Base-by-base conservation (phyloP, 2,113 vertebrate genomes). In the Machaerirhynchus nigripectus region DNA sequence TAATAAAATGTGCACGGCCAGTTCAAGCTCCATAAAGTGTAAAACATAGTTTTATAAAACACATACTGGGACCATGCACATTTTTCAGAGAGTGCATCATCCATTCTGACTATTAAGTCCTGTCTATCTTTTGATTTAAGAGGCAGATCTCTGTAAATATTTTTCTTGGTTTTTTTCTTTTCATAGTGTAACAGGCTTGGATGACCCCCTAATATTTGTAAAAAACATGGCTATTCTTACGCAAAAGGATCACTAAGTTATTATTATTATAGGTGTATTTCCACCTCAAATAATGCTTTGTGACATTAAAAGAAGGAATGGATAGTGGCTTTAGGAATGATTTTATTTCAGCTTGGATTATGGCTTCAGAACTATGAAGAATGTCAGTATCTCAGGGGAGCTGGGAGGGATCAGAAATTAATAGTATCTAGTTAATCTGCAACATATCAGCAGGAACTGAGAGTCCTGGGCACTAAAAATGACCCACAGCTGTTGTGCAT, bases 21-120 rank as follows among this genome's bases (percentile, higher is more conserved):
- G 86, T 90, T 96, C 76, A 92, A 86, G 88, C 88, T 96, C 90
- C 92, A 93, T 96, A 96, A 96, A 96, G 69, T 84, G 31, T 96
- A 93, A 94, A 92, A 78, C 69, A 63, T 49, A 88, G 84, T 86
- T 96, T 96, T 89, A 92, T 82, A 87, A 94, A 93, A 84, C 49
- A 64, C 68, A 68, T 70, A 79, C 37, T 40, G 56, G 46, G 73
- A 56, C 76, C 11, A 19, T 73, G 69, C 23, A 87, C 57, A 89
- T 92, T 96, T 94, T 94, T 97, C 64, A 80, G 52, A 69, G 68
- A 80, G 27, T 76, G 15, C 42, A 84, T 85, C 82, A 77, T 22
- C 28, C 13, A 68, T 56, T 94, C 52, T 81, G 50, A 47, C 30
- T 87, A 8, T 74, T 77, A 81, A 93, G 7, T 57, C 31, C 28